These are phyloP conservation scores for Eumerus sabulonum DNA, from an alignment of 2,888 invertebrate genomes.

Conservation along the genomic window DNA sequence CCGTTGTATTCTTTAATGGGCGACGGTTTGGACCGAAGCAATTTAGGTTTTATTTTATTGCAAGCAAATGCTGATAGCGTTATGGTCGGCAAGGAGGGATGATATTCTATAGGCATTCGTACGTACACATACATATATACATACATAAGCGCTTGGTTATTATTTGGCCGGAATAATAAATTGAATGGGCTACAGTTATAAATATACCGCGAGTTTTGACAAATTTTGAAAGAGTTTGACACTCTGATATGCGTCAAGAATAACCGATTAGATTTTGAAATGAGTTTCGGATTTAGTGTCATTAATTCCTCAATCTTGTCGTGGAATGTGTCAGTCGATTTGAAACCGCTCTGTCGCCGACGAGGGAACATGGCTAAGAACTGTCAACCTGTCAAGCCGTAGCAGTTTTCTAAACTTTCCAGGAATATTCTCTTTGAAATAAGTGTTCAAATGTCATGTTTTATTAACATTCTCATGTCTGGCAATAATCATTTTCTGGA, in stretches of 20 bases:
- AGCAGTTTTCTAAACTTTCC: too few relatives aligned
- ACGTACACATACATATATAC: too few relatives aligned
- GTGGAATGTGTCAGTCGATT: neutral
- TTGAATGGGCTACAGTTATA: neutral
- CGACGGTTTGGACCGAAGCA: slow-evolving; percentile 48
- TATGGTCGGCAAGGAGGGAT: slow-evolving; percentile 24
- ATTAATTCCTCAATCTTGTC: neutral
- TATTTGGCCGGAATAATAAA: slow-evolving; percentile 41
- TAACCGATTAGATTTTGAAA: neutral
- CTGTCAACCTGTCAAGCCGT: too few relatives aligned
- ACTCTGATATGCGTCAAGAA: neutral
- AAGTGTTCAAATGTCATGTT: too few relatives aligned
- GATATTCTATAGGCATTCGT: too few relatives aligned
- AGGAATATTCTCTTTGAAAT: too few relatives aligned
- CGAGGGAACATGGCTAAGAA: too few relatives aligned
- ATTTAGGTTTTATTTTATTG: slow-evolving; percentile 63
- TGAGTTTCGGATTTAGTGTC: neutral
- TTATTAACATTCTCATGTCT: too few relatives aligned
- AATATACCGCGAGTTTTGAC: neutral
- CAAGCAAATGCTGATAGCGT: slow-evolving; percentile 19
- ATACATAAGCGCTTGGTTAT: slow-evolving; percentile 10
- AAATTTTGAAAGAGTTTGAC: neutral
- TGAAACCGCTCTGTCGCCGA: too few relatives aligned
- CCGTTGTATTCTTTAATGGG: slow-evolving; percentile 43
- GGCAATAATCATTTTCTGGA: too few relatives aligned